These are phyloP conservation scores for Thalassarche chlororhynchos DNA, from an alignment of 2,113 vertebrate species.

Conservation along the genomic window DNA sequence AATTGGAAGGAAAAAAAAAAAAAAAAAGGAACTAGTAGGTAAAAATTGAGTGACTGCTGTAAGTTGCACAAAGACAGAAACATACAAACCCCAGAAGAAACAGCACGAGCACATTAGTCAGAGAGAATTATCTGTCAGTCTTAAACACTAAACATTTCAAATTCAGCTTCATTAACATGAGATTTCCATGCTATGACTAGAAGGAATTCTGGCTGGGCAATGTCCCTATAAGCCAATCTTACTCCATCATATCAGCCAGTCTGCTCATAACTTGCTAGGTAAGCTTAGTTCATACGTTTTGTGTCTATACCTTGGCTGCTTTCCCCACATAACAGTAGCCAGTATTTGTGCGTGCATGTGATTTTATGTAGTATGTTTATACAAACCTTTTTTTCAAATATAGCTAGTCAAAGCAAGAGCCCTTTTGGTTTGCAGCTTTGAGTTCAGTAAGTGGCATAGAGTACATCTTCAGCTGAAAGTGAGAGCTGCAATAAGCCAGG, in stretches of 20 bases:
- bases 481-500: background rate
- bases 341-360: fast-evolving
- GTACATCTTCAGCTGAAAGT: background rate
- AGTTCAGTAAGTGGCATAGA: background rate
- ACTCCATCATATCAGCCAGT: background rate
- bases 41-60: background rate
- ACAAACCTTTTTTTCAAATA: background rate
- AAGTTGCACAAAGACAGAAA: background rate
- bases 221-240: background rate
- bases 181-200: background rate
- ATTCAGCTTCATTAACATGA: background rate
- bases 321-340: background rate
- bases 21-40: background rate
- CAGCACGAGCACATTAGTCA: background rate
- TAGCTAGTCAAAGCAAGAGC: background rate
- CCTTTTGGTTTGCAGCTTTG: background rate
- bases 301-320: background rate
- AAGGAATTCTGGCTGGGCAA: background rate
- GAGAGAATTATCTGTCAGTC: background rate
- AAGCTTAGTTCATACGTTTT: background rate
- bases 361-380: background rate
- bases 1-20: background rate
- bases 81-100: background rate
- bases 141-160: background rate
- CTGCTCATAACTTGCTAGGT: background rate